Conservation (phyloP, 2,797 vertebrate genomes). For the Phataginus tetradactyla region DNA sequence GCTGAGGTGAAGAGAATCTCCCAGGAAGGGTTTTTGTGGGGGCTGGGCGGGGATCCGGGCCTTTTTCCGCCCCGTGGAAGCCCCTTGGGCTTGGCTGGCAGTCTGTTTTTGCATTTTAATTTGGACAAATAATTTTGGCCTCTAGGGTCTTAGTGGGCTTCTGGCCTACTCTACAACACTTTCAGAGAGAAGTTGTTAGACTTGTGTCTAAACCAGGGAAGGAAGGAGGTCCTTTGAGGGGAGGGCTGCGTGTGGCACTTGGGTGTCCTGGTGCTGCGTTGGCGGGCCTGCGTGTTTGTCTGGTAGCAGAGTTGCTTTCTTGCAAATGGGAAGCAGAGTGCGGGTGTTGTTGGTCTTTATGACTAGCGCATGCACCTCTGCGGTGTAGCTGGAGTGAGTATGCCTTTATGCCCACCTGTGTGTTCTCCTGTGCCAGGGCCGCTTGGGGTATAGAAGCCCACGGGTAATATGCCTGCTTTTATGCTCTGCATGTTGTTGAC, state of each 20-base stretch:
- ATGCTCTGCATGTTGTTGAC: neutral
- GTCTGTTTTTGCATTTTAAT: conserved; percentile 15
- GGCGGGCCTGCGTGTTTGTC: conserved; percentile 9
- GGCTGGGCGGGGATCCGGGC: neutral
- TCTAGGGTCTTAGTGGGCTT: neutral
- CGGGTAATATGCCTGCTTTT: neutral
- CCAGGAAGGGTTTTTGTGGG: neutral
- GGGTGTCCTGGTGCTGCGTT: conserved; percentile 11
- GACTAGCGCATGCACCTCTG: neutral
- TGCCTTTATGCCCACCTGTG: neutral
- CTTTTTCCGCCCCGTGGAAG: neutral
- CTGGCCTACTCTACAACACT: neutral
- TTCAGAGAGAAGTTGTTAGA: neutral
- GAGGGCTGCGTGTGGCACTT: neutral
- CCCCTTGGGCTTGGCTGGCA: conserved; percentile 1
- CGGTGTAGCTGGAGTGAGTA: neutral
- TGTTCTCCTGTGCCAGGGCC: neutral
- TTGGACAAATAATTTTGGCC: conserved; percentile 40
- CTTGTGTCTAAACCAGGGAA: neutral
- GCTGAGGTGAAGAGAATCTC: neutral
- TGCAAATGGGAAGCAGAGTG: neutral
- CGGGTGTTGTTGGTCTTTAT: neutral
- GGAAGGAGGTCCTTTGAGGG: neutral
- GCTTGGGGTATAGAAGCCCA: neutral
- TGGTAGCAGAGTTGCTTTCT: neutral